Base-by-base conservation (phyloP, 1,140 invertebrate species). In the Drosophila persimilis region DNA sequence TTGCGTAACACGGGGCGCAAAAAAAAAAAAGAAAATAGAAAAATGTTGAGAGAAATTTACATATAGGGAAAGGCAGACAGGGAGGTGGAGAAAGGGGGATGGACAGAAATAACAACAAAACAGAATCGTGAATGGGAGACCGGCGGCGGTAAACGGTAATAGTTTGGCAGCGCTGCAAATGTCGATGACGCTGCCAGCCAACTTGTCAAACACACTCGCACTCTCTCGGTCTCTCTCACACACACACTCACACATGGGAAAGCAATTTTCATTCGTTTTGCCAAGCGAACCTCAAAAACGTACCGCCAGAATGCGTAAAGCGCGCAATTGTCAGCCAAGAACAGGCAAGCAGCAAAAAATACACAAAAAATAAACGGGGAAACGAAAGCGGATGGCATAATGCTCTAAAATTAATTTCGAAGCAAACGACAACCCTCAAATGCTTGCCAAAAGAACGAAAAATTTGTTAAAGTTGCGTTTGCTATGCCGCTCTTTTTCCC, bases 361-460 rank as follows among this genome's bases (percentile, higher is more conserved):
- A 69, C 66, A 46, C 47, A 15, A 13, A 63, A 31, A 62, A 48
- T 41, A 31, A 50, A 48, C 17, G 35, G 8, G 17, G 24, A 52
- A 60, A 80, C 53, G 66, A 54, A 73, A 48, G 62, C 59, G 75
- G 66, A 86, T 88, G 83, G 83, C 83, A 88, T 88, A 88, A 88
- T 88, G 66, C 84, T 89, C 75, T 88, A 88, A 88, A 88, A 88
- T 88, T 84, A 88, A 89, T 89, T 89, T 79, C 75, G 55, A 88
- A 77, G 58, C 55, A 61, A 24, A 31, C 47, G 58, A 45, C 55
- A 69, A 52, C 47, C 31, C 57, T 62, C 71, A 55, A 60, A 70
- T 46, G 79, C 66, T 88, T 88, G 83, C 83, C 83, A 88, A 88
- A 77, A 83, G 78, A 53, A 47, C 51, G 46, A 84, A 46, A 62